Evolutionary conservation across 2,113 vertebrate species (phyloP), one percentile per base, ranked within the genome.

Genomic region (Platysteira castanea): DNA sequence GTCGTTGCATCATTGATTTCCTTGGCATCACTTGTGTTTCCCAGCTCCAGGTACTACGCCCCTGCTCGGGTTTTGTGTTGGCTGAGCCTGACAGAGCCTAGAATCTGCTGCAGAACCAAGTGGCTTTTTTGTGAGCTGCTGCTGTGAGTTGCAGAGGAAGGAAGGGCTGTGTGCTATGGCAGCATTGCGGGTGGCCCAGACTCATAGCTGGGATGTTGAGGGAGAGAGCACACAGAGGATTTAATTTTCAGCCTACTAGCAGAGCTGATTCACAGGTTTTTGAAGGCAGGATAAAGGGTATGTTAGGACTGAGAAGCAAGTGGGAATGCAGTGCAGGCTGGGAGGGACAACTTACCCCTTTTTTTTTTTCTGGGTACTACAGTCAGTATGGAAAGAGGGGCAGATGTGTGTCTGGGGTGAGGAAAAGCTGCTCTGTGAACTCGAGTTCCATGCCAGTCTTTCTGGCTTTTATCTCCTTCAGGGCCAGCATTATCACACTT

Each of bases 1-100:
- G 99, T 52, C 99, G 99, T 82, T 99, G 99, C 98, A 98, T 99
- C 91, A 99, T 99, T 5, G 99, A 99, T 97, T 99, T 98, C 74
- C 97, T 99, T 82, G 99, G 99, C 56, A 96, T 99, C 65, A 97
- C 98, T 75, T 99, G 99, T 84, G 97, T 99, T 61, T 99, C 99
- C 8, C 97, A 98, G 94, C 98, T 99, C 77, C 99, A 99, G 99
- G 99, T 99, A 98, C 95, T 76, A 11, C n/a, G 12, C 76, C 41
- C 52, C 44, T 79, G 65, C 52, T 68, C 26, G 6, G 2, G 23
- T 47, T 37, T 23, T 24, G 11, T 35, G 61, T 80, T 84, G 18
- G 18, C 60, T 31, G 39, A 53, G 41, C 53, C 30, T 41, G 37
- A 13, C 33, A 49, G 39, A 78, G 42, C 23, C 30, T 2, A 2